Evolutionary conservation across 2,888 invertebrate genomes (phyloP).

Genomic region (Ormyrus rosae): DNA sequence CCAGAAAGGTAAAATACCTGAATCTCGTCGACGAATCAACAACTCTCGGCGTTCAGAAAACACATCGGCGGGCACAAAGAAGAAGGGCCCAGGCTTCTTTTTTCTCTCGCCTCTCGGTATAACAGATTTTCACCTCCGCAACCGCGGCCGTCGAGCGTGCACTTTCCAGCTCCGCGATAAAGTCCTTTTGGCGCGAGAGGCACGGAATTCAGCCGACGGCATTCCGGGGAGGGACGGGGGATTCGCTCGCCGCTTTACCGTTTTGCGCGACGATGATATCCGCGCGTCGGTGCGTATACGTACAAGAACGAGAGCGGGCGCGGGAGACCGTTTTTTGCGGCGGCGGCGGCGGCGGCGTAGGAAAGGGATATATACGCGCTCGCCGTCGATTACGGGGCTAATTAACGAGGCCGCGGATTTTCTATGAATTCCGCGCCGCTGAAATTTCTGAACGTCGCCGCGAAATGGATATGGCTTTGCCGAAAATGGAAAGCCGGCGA

Average conservation of each 20-base stretch:
- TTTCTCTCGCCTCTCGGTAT: neutral
- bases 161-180: neutral
- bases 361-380: neutral
- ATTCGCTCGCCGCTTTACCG: neutral
- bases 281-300: no score
- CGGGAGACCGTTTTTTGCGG: no score
- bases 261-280: no score
- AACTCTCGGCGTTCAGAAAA: no score
- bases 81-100: neutral
- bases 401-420: constrained; percentile 51
- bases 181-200: neutral
- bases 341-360: no score
- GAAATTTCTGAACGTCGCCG: constrained; percentile 14
- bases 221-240: neutral
- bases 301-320: no score
- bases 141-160: neutral
- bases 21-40: no score
- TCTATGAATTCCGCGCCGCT: constrained; percentile 41
- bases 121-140: no score
- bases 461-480: neutral
- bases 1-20: no score
- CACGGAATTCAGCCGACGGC: neutral
- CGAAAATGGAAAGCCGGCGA: no score
- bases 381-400: constrained; percentile 48
- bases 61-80: neutral